A percentile compares a stretch with the other conserved stretches of the same genome.
These are phyloP conservation scores for Rhyzopertha dominica DNA, from an alignment of 1,140 invertebrate genomes.

Conservation along the genomic window DNA sequence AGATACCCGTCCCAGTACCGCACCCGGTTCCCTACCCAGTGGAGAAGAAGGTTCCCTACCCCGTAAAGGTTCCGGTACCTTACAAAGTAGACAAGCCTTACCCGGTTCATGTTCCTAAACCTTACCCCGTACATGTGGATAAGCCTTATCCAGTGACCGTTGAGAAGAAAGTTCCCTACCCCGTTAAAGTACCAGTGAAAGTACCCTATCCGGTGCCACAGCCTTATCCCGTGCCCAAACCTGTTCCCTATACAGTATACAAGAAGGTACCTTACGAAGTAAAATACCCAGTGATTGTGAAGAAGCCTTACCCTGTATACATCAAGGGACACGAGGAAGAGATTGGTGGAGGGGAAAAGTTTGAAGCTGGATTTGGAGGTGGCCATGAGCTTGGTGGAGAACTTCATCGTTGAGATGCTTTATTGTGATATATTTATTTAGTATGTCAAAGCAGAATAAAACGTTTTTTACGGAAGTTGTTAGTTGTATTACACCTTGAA, in stretches of 20 bases:
- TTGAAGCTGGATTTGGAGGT: constrained; percentile 8
- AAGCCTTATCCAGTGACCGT: constrained; percentile 50
- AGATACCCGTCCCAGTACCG: constrained; percentile 29
- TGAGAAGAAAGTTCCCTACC: constrained; percentile 48
- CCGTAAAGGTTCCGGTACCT: constrained; percentile 37
- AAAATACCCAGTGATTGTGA: constrained; percentile 47
- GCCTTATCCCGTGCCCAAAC: constrained; percentile 36
- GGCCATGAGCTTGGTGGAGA: no score
- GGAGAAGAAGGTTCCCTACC: constrained; percentile 27
- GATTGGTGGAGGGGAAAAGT: constrained; percentile 11
- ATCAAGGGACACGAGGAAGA: constrained; percentile 26
- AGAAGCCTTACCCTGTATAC: constrained; percentile 51
- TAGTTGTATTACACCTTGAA: no score
- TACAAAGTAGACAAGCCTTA: constrained; percentile 22
- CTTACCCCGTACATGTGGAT: constrained; percentile 40
- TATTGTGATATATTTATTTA: no score
- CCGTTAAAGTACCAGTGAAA: constrained; percentile 35
- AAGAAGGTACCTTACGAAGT: constrained; percentile 26
- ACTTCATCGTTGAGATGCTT: no score
- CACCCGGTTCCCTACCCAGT: constrained; percentile 37
- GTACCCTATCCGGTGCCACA: constrained; percentile 40
- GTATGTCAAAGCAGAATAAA: no score
- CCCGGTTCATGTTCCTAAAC: constrained; percentile 27
- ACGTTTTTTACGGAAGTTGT: no score
- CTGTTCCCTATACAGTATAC: constrained; percentile 29